Evolutionary conservation across 2,113 vertebrate genomes (phyloP).

Genomic region (Corythornis cristatus): DNA sequence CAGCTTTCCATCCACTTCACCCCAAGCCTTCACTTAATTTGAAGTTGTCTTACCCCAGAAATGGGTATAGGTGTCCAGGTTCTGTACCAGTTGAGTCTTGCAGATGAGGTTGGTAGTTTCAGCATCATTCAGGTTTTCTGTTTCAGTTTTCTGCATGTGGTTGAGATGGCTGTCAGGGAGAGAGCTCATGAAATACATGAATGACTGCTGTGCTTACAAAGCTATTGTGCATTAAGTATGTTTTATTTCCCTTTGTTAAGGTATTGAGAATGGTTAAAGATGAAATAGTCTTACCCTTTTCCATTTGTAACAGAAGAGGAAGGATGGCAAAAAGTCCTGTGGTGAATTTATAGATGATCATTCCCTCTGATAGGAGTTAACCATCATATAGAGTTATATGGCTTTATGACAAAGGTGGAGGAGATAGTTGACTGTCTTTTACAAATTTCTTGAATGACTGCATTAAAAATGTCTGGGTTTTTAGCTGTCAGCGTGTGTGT

Average conservation of each 20-base stretch:
- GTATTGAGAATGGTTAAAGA: not conserved
- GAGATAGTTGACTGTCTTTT: not conserved
- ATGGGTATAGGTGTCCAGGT: not conserved
- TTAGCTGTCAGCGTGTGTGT: not conserved
- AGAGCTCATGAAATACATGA: not conserved
- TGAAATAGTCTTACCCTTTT: not conserved
- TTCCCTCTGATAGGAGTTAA: not conserved
- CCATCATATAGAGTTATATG: rapidly evolving
- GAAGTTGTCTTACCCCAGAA: not conserved
- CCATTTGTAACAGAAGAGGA: not conserved
- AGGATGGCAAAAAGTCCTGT: not conserved
- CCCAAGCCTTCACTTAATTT: not conserved
- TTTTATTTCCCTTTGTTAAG: not conserved
- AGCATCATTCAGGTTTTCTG: not conserved
- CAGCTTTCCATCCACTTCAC: not conserved
- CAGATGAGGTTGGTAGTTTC: not conserved
- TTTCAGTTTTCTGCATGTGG: not conserved
- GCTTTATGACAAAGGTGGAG: not conserved
- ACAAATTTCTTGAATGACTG: not conserved
- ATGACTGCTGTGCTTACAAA: not conserved
- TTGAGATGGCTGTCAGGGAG: not conserved
- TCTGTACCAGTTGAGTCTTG: not conserved
- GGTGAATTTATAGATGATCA: not conserved
- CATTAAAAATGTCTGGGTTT: not conserved
- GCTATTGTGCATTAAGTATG: not conserved